A percentile compares a stretch with the other conserved stretches of the same genome.
Conservation (phyloP, 1,140 invertebrate species). For the Macrobrachium nipponense region DNA sequence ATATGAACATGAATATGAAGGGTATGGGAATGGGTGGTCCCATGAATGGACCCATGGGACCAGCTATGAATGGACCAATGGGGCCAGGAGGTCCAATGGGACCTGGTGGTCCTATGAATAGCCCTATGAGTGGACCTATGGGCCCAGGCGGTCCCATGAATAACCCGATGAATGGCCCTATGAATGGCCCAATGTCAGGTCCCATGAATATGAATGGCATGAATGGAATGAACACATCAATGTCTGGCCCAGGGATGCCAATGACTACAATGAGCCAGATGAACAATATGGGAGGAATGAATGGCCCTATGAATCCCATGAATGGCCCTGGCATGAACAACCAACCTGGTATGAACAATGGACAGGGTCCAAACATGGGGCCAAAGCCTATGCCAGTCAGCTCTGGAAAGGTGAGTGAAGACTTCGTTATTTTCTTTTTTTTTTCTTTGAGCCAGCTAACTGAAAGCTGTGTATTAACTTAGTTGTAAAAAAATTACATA, state of each 20-base stretch:
- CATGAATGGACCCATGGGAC: constrained; percentile 67
- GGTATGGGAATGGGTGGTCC: constrained; percentile 61
- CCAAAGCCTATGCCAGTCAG: constrained; percentile 87
- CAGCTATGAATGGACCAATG: constrained; percentile 64
- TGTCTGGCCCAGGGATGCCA: constrained; percentile 60
- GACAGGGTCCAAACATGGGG: constrained; percentile 66
- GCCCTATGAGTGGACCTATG: constrained; percentile 65
- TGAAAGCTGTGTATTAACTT: not conserved
- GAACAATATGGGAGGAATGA: constrained; percentile 64
- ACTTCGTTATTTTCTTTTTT: constrained; percentile 51
- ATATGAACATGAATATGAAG: constrained; percentile 58
- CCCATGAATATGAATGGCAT: constrained; percentile 64
- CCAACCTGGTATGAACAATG: constrained; percentile 64
- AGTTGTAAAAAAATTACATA: no score
- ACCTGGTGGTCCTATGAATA: constrained; percentile 66
- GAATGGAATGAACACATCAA: constrained; percentile 64
- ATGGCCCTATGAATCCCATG: constrained; percentile 63
- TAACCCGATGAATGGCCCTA: constrained; percentile 67
- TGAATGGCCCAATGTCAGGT: constrained; percentile 64
- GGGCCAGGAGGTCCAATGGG: constrained; percentile 63
- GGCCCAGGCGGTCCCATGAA: constrained; percentile 64
- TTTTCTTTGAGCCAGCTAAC: not conserved
- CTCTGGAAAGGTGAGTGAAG: constrained; percentile 80
- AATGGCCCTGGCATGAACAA: constrained; percentile 70
- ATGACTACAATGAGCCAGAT: constrained; percentile 61